Percentiles rank a stretch among this genome's conserved stretches.
These are phyloP conservation scores for Salvator merianae DNA, from an alignment of 2,113 vertebrate species.

Conservation along the genomic window DNA sequence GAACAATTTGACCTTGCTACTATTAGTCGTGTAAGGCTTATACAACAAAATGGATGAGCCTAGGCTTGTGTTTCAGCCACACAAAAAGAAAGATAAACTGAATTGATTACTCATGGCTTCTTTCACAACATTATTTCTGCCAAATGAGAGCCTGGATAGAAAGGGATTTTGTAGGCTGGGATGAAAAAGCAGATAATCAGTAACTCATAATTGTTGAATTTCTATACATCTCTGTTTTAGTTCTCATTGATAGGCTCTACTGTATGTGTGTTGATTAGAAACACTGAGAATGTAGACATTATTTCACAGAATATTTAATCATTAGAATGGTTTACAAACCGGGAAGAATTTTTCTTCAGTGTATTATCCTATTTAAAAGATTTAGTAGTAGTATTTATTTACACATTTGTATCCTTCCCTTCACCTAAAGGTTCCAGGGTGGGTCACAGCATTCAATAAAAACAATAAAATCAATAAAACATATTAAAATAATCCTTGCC, in stretches of 20 bases:
- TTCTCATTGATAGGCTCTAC: background rate
- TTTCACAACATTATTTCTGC: background rate
- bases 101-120: background rate
- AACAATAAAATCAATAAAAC: too few relatives aligned
- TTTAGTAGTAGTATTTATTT: too few relatives aligned
- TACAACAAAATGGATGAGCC: background rate
- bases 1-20: background rate
- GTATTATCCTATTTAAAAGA: background rate
- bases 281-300: too few relatives aligned
- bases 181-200: background rate
- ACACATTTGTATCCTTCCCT: too few relatives aligned
- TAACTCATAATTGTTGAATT: background rate
- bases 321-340: background rate
- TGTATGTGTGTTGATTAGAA: background rate
- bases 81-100: background rate
- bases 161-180: background rate
- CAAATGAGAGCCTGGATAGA: background rate
- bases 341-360: background rate
- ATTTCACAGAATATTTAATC: background rate
- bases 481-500: too few relatives aligned
- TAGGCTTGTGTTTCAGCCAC: background rate
- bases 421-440: too few relatives aligned
- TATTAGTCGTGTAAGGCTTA: too few relatives aligned
- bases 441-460: too few relatives aligned
- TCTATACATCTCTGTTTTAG: background rate